These are phyloP conservation scores for Gasteruption jaculator DNA, from an alignment of 2,888 invertebrate species.

Conservation along the genomic window DNA sequence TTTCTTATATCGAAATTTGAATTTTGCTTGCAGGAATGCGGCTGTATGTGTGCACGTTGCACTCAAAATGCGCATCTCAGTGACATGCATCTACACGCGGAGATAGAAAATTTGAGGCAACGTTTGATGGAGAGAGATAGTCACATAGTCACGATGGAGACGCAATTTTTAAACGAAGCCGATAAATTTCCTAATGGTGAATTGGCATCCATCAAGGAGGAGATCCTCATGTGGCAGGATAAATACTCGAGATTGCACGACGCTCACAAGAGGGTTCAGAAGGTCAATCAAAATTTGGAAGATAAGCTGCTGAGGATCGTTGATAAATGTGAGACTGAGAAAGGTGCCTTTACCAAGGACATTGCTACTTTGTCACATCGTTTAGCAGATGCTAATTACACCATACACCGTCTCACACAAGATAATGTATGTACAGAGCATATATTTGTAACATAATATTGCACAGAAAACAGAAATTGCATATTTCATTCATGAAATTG, in stretches of 20 bases:
- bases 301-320: constrained; percentile 90
- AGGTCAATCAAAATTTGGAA: constrained; percentile 90
- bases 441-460: neutral
- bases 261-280: constrained; percentile 89
- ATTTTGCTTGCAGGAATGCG: constrained; percentile 55
- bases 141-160: constrained; percentile 82
- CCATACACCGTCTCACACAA: constrained; percentile 75
- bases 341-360: constrained; percentile 80
- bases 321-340: constrained; percentile 87
- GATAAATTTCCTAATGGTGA: constrained; percentile 65
- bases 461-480: neutral
- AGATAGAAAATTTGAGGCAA: constrained; percentile 82
- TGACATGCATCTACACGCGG: constrained; percentile 74
- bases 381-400: constrained; percentile 79
- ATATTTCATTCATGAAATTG: too few relatives aligned
- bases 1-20: too few relatives aligned
- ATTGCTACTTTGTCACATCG: constrained; percentile 79
- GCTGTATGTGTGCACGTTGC: constrained; percentile 59
- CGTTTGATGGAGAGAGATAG: constrained; percentile 75
- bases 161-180: constrained; percentile 74
- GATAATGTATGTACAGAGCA: constrained; percentile 69
- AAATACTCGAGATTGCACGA: constrained; percentile 87
- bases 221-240: constrained; percentile 83
- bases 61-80: constrained; percentile 40
- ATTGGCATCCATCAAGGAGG: constrained; percentile 75